A percentile compares a stretch with the other conserved stretches of the same genome.
These are phyloP conservation scores for Diachasma alloeum DNA, from an alignment of 1,140 invertebrate genomes.

Conservation along the genomic window DNA sequence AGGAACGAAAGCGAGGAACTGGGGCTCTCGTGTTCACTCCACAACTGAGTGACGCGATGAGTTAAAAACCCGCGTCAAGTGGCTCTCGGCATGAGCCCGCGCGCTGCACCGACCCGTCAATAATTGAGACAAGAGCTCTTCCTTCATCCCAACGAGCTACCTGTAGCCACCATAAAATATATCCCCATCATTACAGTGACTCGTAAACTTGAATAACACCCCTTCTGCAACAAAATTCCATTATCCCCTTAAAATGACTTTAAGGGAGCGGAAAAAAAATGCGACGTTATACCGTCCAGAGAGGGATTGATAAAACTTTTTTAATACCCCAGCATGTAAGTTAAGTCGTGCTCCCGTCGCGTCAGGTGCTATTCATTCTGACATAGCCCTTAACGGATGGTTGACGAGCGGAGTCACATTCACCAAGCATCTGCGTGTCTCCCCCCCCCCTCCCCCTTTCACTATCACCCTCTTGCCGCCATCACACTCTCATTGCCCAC, in stretches of 20 bases:
- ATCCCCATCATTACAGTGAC: neutral
- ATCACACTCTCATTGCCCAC: neutral
- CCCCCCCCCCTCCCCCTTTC: neutral
- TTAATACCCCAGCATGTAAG: neutral
- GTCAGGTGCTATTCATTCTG: neutral
- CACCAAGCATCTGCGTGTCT: neutral
- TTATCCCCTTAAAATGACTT: neutral
- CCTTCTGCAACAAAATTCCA: neutral
- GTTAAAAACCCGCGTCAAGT: too few relatives aligned
- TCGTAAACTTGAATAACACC: neutral
- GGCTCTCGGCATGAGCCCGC: neutral
- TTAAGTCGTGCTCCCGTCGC: neutral
- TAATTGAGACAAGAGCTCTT: conserved; percentile 7
- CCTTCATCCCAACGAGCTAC: conserved; percentile 1
- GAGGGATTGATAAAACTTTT: neutral
- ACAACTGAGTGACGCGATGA: too few relatives aligned
- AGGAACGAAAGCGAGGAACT: too few relatives aligned
- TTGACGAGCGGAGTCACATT: neutral
- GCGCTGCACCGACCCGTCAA: neutral
- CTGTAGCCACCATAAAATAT: neutral
- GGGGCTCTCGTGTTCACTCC: too few relatives aligned
- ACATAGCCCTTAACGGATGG: neutral
- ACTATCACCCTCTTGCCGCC: conserved; percentile 18
- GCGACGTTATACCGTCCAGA: neutral
- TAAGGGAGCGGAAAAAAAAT: neutral